Conservation (phyloP, 2,888 invertebrate genomes). For the Andrena camellia region DNA sequence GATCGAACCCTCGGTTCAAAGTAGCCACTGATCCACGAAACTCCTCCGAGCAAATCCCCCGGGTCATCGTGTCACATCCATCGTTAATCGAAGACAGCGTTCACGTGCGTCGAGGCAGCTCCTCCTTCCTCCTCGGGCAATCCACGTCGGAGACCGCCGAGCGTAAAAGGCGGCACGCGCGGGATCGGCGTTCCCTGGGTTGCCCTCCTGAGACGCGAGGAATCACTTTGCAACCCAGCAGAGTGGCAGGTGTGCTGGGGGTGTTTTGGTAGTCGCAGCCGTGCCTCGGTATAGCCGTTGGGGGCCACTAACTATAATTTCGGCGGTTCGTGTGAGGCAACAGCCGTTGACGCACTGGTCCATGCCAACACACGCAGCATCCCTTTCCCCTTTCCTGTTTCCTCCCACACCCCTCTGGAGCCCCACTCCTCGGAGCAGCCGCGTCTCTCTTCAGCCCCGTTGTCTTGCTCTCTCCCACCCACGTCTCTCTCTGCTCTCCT, state of each 20-base stretch:
- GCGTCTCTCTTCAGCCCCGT: slow-evolving; percentile 61
- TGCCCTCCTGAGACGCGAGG: not conserved
- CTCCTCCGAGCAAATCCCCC: not conserved
- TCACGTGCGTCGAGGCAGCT: not conserved
- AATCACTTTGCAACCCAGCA: slow-evolving; percentile 18
- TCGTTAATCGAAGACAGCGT: not conserved
- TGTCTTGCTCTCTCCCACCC: slow-evolving; percentile 57
- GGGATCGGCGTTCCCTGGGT: not conserved
- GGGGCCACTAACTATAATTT: slow-evolving; percentile 83
- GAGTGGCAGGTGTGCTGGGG: slow-evolving; percentile 22
- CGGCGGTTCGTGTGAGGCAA: slow-evolving; percentile 85
- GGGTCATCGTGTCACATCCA: not conserved
- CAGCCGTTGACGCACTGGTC: slow-evolving; percentile 86
- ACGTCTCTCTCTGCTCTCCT: slow-evolving; percentile 57
- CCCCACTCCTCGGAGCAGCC: slow-evolving; percentile 75
- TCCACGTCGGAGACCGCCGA: not conserved
- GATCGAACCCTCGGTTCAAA: not conserved
- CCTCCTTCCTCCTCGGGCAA: not conserved
- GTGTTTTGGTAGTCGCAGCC: slow-evolving; percentile 57
- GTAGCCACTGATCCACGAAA: slow-evolving; percentile 20
- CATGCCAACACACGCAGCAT: slow-evolving; percentile 85
- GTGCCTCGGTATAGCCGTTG: slow-evolving; percentile 74
- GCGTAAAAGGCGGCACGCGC: not conserved
- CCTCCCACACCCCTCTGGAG: slow-evolving; percentile 76
- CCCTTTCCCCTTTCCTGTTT: slow-evolving; percentile 81